Evolutionary conservation across 2,797 vertebrate genomes (phyloP).

Genomic region (Paratrypauchen microcephalus): DNA sequence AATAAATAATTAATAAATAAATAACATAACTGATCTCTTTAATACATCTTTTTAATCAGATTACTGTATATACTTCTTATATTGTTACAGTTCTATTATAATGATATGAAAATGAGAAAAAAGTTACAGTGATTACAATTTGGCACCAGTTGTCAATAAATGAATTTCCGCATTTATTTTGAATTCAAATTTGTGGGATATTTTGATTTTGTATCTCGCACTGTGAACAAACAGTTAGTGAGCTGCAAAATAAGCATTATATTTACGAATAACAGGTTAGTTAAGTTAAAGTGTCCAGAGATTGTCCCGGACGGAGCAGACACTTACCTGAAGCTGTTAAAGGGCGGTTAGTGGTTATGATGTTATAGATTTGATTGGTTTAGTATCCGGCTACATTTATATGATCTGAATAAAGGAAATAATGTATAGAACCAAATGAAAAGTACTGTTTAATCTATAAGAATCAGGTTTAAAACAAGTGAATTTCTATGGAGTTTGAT

Average conservation of each 20-base stretch:
- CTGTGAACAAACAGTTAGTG: constrained; percentile 39
- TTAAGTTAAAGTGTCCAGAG: background rate
- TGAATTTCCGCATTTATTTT: too few species aligned
- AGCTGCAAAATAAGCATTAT: constrained; percentile 30
- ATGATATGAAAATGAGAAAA: too few species aligned
- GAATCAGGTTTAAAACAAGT: background rate
- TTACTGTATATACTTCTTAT: too few species aligned
- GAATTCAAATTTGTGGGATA: background rate
- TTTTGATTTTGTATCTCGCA: constrained; percentile 10
- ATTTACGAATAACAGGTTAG: background rate
- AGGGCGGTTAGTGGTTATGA: constrained; percentile 31
- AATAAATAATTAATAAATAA: too few species aligned
- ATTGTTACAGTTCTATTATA: too few species aligned
- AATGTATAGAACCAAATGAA: background rate
- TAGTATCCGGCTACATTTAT: constrained; percentile 5
- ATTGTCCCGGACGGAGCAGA: background rate
- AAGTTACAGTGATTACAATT: too few species aligned
- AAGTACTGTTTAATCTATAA: background rate
- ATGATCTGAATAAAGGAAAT: constrained; percentile 7
- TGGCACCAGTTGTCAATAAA: too few species aligned
- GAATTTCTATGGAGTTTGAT: too few species aligned
- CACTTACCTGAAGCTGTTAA: constrained; percentile 25
- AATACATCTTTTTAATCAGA: too few species aligned
- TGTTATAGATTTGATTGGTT: background rate
- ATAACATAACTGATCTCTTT: too few species aligned